Percentiles rank a stretch among this genome's conserved stretches.
Evolutionary conservation across 2,797 vertebrate genomes (phyloP).

Genomic region (Sitta carolinensis): DNA sequence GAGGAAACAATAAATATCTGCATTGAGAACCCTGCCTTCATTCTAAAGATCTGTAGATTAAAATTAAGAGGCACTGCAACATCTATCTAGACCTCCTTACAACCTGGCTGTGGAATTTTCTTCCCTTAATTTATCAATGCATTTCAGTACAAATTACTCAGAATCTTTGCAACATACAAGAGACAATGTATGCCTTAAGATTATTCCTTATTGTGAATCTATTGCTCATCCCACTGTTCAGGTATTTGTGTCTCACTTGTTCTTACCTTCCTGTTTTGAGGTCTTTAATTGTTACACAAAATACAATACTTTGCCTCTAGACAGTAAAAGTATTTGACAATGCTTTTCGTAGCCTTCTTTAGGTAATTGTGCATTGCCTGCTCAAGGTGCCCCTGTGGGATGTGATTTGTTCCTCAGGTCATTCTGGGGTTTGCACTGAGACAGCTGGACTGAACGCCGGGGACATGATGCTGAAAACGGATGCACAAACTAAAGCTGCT

Average conservation of each 20-base stretch:
- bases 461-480: neutral
- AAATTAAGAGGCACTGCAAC: neutral
- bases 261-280: neutral
- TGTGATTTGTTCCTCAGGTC: too few relatives aligned
- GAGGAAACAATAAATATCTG: neutral
- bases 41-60: neutral
- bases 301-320: neutral
- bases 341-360: neutral
- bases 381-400: neutral
- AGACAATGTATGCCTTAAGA: neutral
- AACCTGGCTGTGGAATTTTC: neutral
- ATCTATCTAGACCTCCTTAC: neutral
- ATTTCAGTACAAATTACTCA: neutral
- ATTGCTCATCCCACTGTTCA: neutral
- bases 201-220: neutral
- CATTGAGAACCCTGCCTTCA: neutral
- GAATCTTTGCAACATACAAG: neutral
- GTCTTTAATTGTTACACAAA: neutral
- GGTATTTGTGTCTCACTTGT: neutral
- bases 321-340: neutral
- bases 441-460: accelerated
- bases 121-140: neutral
- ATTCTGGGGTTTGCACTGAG: too few relatives aligned
- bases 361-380: neutral
- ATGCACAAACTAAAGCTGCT: neutral